These are phyloP conservation scores for Sarcoramphus papa DNA, from an alignment of 2,797 vertebrate genomes.

Conservation along the genomic window DNA sequence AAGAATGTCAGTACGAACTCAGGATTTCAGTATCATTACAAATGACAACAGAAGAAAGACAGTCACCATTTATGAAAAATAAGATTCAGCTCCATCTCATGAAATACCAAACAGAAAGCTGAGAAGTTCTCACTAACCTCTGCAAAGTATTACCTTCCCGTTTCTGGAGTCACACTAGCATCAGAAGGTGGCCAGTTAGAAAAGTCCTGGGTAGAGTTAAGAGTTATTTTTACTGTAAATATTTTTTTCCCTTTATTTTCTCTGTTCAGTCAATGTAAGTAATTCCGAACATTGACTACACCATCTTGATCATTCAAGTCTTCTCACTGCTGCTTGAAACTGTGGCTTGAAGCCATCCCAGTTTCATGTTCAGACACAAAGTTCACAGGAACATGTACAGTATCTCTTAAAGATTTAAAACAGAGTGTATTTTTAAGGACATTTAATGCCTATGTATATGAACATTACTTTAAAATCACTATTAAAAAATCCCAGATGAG, in stretches of 20 bases:
- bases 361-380: not conserved
- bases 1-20: not conserved
- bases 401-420: not conserved
- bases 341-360: not conserved
- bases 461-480: not conserved
- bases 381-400: not conserved
- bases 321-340: not conserved
- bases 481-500: not conserved
- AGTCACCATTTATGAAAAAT: not conserved
- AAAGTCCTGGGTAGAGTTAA: not conserved
- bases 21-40: not conserved
- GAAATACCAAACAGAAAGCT: not conserved
- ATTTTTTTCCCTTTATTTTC: not conserved
- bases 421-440: not conserved
- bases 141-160: not conserved
- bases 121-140: not conserved
- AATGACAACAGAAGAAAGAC: not conserved
- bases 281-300: not conserved
- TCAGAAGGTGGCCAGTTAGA: not conserved
- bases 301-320: not conserved
- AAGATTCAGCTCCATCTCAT: not conserved
- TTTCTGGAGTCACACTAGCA: not conserved
- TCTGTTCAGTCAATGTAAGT: not conserved
- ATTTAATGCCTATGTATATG: not conserved
- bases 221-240: not conserved